Base-by-base conservation (phyloP, 2,797 vertebrate genomes). In the Apodemus agrarius region DNA sequence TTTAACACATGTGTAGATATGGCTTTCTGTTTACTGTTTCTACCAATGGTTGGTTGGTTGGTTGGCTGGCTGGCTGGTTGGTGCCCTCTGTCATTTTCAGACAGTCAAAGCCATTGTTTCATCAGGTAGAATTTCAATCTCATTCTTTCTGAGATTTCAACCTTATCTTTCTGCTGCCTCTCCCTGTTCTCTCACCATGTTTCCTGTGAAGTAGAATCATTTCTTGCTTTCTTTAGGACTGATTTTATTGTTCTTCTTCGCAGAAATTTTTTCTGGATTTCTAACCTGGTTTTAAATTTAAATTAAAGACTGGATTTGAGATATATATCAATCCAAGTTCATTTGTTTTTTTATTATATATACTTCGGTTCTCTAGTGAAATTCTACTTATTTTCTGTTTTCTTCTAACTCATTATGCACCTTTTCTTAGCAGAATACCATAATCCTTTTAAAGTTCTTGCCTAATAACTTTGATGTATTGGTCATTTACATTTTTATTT, bases 351-450 rank as follows among this genome's bases (percentile, higher is more conserved):
- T 90, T 87, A 57, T 65, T 59, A 59, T 67, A 69, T 59, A 59
- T 67, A 69, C 80, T 85, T 24, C 31, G 84, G 76, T 63, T 74
- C 13, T 81, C 14, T 72, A 61, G 59, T 54, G 1, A 82, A 87
- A 92, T 76, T 74, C 17, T 81, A 13, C 75, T 94, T 75, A 61
- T 76, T 67, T 94, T 81, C 31, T 34, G 59, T 79, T 67, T 94
- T 86, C 37, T 29, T 85, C 43, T 63, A 57, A 81, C 52, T 21
- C 49, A 17, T 69, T 92, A 22, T 54, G 7, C 3, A 31, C 10
- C 7, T 93, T 95, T 95, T 74, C 88, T 49, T 37, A 90, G 6
- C 17, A 87, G 7, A 72, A 54, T 17, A 29, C 9, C 22, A 7
- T 37, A 26, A 37, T 72, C 37, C 5, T 89, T 72, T 75, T 67